Evolutionary conservation across 2,888 invertebrate species (phyloP).

Genomic region (Eulithis prunata): DNA sequence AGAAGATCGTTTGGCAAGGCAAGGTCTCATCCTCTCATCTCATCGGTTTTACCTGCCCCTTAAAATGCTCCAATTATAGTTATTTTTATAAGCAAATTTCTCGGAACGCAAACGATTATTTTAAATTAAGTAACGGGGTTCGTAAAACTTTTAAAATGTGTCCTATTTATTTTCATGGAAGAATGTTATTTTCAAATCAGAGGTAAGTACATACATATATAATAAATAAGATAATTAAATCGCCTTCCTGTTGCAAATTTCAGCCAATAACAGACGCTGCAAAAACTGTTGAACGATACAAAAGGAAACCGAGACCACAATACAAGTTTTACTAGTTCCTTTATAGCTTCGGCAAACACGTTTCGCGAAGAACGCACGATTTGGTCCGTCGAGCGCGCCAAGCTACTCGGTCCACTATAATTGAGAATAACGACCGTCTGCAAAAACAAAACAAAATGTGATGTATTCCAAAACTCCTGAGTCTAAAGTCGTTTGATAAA

Average conservation of each 20-base stretch:
- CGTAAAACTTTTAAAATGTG: too few relatives aligned
- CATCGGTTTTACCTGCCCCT: slow-evolving; percentile 60
- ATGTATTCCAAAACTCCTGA: slow-evolving; percentile 55
- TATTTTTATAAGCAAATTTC: slow-evolving; percentile 33
- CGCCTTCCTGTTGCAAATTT: slow-evolving; percentile 33
- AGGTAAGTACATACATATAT: too few relatives aligned
- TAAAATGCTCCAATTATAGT: slow-evolving; percentile 43
- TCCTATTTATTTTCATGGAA: too few relatives aligned
- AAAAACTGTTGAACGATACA: slow-evolving; percentile 49
- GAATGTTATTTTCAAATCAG: too few relatives aligned
- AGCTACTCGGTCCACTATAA: slow-evolving; percentile 52
- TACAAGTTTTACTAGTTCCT: slow-evolving; percentile 73
- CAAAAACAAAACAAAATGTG: slow-evolving; percentile 56
- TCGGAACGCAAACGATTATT: slow-evolving; percentile 26
- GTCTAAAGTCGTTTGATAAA: slow-evolving; percentile 58
- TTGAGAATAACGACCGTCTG: slow-evolving; percentile 56
- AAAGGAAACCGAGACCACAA: slow-evolving; percentile 60
- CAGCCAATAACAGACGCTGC: slow-evolving; percentile 48
- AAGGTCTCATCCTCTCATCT: too few relatives aligned
- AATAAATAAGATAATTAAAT: neutral
- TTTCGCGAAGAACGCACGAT: slow-evolving; percentile 70
- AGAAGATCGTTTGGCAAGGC: slow-evolving; percentile 47
- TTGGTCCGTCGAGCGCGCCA: slow-evolving; percentile 60
- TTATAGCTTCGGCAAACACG: slow-evolving; percentile 72
- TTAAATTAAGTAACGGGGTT: too few relatives aligned